phyloP scores from a whole-genome alignment of 1,140 invertebrate genomes.

The Lerema accius region DNA sequence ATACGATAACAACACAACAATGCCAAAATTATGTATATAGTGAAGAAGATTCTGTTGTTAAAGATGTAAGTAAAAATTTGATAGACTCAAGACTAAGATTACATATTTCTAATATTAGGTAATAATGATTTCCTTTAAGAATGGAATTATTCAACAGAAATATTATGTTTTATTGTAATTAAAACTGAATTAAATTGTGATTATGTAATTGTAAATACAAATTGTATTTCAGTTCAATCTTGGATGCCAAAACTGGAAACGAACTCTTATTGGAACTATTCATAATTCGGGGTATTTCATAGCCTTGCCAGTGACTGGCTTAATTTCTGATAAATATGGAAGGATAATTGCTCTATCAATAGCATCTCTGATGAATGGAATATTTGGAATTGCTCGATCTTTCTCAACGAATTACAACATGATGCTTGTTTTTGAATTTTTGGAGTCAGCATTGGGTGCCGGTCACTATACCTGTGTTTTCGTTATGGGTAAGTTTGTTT shows the following conservation, averaged over 20 bases:
- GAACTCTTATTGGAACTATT: conserved; percentile 88
- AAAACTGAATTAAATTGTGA: too few species aligned
- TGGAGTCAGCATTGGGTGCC: conserved; percentile 84
- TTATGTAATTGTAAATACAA: too few species aligned
- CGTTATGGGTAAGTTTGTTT: conserved; percentile 83
- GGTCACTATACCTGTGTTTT: conserved; percentile 85
- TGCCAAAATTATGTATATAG: conserved; percentile 60
- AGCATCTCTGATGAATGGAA: conserved; percentile 81
- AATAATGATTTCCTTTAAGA: too few species aligned
- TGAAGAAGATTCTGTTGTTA: conserved; percentile 64
- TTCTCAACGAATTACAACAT: conserved; percentile 85
- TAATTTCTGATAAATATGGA: conserved; percentile 86
- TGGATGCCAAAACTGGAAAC: conserved; percentile 85
- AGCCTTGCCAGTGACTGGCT: conserved; percentile 85
- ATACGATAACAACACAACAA: conserved; percentile 33
- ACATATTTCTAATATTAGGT: too few species aligned
- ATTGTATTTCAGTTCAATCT: conserved; percentile 67
- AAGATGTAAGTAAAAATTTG: conserved; percentile 75
- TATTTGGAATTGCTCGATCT: conserved; percentile 85
- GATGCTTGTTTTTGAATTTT: conserved; percentile 85
- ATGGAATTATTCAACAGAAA: too few species aligned
- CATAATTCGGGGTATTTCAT: conserved; percentile 88
- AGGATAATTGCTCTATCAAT: conserved; percentile 84
- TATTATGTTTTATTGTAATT: too few species aligned
- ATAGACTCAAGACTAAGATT: too few species aligned